Conservation (phyloP, 2,113 vertebrate genomes). For the Hipposideros armiger region DNA sequence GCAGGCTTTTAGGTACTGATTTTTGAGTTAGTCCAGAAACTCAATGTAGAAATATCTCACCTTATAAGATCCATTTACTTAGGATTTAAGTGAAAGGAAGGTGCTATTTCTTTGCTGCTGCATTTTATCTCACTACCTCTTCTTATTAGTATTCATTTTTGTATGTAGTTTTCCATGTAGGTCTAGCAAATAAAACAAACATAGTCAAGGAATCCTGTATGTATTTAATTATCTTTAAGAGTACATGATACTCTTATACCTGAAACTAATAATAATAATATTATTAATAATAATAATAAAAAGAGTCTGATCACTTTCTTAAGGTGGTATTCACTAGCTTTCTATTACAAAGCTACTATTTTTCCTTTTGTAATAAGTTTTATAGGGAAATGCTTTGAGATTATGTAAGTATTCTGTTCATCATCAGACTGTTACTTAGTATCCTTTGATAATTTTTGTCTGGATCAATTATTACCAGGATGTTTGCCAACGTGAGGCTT, state of each 20-base stretch:
- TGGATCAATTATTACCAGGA: background rate
- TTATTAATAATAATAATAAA: too few relatives aligned
- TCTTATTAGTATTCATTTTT: conserved; percentile 61
- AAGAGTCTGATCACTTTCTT: background rate
- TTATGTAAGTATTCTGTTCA: background rate
- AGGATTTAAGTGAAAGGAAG: conserved; percentile 62
- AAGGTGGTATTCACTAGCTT: background rate
- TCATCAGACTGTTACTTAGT: background rate
- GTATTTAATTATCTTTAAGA: conserved; percentile 42
- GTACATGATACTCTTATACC: too few relatives aligned
- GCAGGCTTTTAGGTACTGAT: background rate
- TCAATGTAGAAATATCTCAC: conserved; percentile 61
- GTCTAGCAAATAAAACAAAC: conserved; percentile 5
- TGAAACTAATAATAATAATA: too few relatives aligned
- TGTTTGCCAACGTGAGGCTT: background rate
- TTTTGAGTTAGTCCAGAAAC: conserved; percentile 35
- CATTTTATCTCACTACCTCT: conserved; percentile 61
- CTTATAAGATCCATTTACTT: conserved; percentile 69
- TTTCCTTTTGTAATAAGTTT: background rate
- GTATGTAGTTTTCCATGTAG: conserved; percentile 17
- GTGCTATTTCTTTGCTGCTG: conserved; percentile 45
- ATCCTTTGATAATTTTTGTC: background rate
- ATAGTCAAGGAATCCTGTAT: background rate
- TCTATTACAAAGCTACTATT: background rate
- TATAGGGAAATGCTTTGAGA: background rate